Base-by-base conservation (phyloP, 1,140 invertebrate genomes). In the Andrena cerasifolii region DNA sequence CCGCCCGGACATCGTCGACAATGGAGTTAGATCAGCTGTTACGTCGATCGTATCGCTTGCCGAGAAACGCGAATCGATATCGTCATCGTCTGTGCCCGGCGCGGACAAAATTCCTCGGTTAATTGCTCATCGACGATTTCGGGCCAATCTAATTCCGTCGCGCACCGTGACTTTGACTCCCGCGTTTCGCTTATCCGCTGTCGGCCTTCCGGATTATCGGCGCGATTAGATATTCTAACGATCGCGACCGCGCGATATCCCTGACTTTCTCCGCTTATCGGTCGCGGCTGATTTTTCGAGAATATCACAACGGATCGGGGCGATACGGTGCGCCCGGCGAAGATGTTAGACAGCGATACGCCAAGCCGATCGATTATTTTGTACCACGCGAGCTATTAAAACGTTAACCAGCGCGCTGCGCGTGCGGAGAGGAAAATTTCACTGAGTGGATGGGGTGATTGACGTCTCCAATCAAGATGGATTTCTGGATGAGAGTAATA, bases 191-290 rank as follows among this genome's bases (percentile, higher is more conserved):
- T 72, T 24, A 56, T 56, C 62, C 80, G 14, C n/a, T 24, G 36
- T 75, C 47, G 51, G 21, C 47, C 4, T 78, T 53, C 12, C 21
- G 58, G 72, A 81, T 84, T 72, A 78, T 47, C 21, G 67, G 18
- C 31, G 36, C 70, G 82, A 84, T 85, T 79, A 84, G 83, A 85
- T 82, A 79, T 53, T 51, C 49, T 56, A 59, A 73, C 28, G 67
- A 81, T 70, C 71, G 26, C 43, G 51, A 51, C 59, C 28, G 62
- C 49, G 2, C 65, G 40, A 43, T 78, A 84, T 85, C 79, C 28
- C 31, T 49, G 65, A 75, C 82, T 78, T 81, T 84, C 65, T 21
- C 58, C 24, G 56, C 45, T 85, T 85, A 85, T 85, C 83, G 72
- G 58, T 74, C 78, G 74, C 67, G 53, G 51, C 21, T 49, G 26